Evolutionary conservation across 2,113 vertebrate species (phyloP).

Genomic region (Trogon surrucura): DNA sequence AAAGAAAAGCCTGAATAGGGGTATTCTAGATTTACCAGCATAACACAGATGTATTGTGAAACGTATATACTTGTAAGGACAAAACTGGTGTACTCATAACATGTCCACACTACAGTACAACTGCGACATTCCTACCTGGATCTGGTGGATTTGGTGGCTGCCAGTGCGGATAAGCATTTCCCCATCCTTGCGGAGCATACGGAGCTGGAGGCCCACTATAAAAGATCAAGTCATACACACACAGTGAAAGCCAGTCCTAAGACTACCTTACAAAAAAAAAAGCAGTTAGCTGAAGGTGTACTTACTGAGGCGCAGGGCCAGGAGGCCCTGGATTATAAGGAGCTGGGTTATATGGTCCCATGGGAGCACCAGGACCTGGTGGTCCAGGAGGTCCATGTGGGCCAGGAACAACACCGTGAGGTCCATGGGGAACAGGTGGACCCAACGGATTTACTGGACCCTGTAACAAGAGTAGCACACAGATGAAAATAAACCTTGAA

Average conservation of each 20-base stretch:
- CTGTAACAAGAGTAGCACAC: conserved; percentile 55
- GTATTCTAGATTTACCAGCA: neutral
- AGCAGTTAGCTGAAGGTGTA: neutral
- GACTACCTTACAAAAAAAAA: neutral
- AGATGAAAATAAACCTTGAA: neutral
- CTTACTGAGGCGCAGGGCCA: conserved; percentile 94
- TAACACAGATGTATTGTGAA: neutral
- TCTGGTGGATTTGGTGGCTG: conserved; percentile 94
- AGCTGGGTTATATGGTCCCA: conserved; percentile 97
- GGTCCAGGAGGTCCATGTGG: conserved; percentile 90
- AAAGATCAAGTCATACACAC: neutral
- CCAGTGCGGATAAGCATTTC: conserved; percentile 97
- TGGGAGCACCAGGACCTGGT: conserved; percentile 91
- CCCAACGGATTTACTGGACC: conserved; percentile 96
- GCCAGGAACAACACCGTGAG: conserved; percentile 93
- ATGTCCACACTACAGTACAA: neutral
- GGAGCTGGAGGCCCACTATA: conserved; percentile 93
- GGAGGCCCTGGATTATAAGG: conserved; percentile 97
- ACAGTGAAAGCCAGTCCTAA: neutral
- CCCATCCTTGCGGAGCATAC: conserved; percentile 97
- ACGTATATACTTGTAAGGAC: neutral
- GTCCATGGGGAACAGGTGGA: conserved; percentile 94
- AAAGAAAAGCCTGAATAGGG: neutral
- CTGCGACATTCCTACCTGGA: conserved; percentile 83
- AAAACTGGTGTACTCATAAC: neutral